phyloP scores from a whole-genome alignment of 2,113 vertebrate species.

The crab-eating macaque (Macaca fascicularis) region DNA sequence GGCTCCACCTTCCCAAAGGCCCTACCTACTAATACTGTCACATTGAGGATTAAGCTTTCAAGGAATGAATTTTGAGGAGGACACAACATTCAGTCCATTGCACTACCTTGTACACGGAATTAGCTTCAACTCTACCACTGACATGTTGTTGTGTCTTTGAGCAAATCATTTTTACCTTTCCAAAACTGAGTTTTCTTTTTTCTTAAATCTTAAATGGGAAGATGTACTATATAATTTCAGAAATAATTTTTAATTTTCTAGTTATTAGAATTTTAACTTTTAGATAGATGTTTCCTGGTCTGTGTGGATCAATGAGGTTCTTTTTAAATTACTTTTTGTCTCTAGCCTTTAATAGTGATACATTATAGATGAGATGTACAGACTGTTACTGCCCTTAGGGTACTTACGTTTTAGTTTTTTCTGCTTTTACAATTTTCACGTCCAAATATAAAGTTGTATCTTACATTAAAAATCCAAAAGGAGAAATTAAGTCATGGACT shows the following conservation, averaged over 20 bases:
- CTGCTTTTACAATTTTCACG: background rate
- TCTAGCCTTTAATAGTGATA: background rate
- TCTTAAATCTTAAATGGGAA: background rate
- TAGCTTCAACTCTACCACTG: background rate
- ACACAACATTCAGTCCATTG: background rate
- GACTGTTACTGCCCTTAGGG: background rate
- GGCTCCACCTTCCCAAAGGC: background rate
- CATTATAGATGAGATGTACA: background rate
- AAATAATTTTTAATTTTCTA: background rate
- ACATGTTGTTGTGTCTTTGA: background rate
- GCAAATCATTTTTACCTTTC: background rate
- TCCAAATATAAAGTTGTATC: background rate
- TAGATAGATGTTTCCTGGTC: background rate
- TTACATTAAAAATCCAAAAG: background rate
- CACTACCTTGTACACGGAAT: too few species aligned
- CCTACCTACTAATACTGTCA: background rate
- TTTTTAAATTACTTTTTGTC: conserved; percentile 12
- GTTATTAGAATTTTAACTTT: background rate
- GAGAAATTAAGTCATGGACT: background rate
- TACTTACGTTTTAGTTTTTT: conserved; percentile 26
- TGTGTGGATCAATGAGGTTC: background rate
- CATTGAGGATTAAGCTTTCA: background rate
- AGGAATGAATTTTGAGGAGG: background rate
- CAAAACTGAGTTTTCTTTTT: background rate
- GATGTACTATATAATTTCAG: background rate